Percentiles rank a stretch among this genome's conserved stretches.
phyloP scores from a whole-genome alignment of 2,797 vertebrate species.

The Austrolebias charrua region DNA sequence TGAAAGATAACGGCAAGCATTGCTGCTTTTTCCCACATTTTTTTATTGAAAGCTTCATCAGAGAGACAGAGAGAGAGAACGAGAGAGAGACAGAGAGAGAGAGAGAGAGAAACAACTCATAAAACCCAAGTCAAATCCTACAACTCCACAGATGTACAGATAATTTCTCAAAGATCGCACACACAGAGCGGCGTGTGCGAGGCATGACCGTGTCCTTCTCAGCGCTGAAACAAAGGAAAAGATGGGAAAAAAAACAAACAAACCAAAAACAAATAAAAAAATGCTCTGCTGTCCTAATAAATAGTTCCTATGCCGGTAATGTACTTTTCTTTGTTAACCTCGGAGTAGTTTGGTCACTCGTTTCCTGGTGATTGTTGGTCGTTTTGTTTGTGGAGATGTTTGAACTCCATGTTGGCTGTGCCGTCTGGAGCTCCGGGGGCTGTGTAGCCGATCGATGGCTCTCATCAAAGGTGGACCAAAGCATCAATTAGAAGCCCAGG shows the following conservation, averaged over 20 bases:
- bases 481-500: constrained; percentile 74
- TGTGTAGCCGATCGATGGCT: constrained; percentile 71
- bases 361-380: constrained; percentile 57
- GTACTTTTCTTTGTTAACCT: constrained; percentile 2
- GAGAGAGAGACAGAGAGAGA: constrained; percentile 15
- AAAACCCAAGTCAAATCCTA: constrained; percentile 91
- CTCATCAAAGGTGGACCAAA: constrained; percentile 71
- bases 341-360: constrained; percentile 48
- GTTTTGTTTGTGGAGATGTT: constrained; percentile 56
- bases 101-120: constrained; percentile 72
- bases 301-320: constrained; percentile 55
- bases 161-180: constrained; percentile 80
- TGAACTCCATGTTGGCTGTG: constrained; percentile 42
- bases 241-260: constrained; percentile 35
- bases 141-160: constrained; percentile 96
- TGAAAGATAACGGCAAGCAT: constrained; percentile 41
- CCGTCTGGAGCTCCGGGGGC: constrained; percentile 50
- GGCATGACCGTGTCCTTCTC: constrained; percentile 72
- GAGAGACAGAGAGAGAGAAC: constrained; percentile 72
- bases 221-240: constrained; percentile 65
- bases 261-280: constrained; percentile 51
- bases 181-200: constrained; percentile 70
- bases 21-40: constrained; percentile 69
- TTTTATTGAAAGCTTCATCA: constrained; percentile 99
- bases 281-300: constrained; percentile 76